Percentiles rank a stretch among this genome's conserved stretches.
These are phyloP conservation scores for Peromyscus melanophrys DNA, from an alignment of 2,797 vertebrate genomes.

Conservation along the genomic window DNA sequence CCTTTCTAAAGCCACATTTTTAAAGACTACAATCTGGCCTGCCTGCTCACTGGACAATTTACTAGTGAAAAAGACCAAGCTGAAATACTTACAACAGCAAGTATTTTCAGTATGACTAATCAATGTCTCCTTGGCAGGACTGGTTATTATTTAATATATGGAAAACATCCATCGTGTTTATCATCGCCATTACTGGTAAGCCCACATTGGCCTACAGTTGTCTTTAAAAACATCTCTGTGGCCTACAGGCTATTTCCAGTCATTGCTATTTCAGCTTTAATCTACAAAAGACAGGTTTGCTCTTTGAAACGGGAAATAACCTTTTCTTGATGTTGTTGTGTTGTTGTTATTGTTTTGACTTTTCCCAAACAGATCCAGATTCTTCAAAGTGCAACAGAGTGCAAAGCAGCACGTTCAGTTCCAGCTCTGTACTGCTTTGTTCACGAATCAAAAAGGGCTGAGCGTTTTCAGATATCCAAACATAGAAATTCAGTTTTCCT, in stretches of 20 bases:
- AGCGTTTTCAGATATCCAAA: conserved; percentile 71
- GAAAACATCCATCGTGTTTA: neutral
- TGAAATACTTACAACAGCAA: neutral
- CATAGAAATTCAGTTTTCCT: conserved; percentile 57
- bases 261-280: conserved; percentile 18
- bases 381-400: neutral
- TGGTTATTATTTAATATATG: conserved; percentile 5
- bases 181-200: conserved; percentile 4
- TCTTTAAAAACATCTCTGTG: conserved; percentile 53
- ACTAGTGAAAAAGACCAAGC: neutral
- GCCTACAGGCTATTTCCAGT: neutral
- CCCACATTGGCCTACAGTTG: neutral
- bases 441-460: conserved; percentile 61
- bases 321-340: conserved; percentile 47
- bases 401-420: neutral
- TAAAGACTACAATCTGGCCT: neutral
- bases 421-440: conserved; percentile 49
- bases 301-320: conserved; percentile 35
- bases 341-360: conserved; percentile 55
- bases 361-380: conserved; percentile 51
- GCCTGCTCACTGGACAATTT: neutral
- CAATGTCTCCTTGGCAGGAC: neutral
- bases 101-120: neutral
- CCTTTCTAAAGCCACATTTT: neutral
- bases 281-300: conserved; percentile 22